Conservation (phyloP, 2,113 vertebrate species). For the Sardina pilchardus region DNA sequence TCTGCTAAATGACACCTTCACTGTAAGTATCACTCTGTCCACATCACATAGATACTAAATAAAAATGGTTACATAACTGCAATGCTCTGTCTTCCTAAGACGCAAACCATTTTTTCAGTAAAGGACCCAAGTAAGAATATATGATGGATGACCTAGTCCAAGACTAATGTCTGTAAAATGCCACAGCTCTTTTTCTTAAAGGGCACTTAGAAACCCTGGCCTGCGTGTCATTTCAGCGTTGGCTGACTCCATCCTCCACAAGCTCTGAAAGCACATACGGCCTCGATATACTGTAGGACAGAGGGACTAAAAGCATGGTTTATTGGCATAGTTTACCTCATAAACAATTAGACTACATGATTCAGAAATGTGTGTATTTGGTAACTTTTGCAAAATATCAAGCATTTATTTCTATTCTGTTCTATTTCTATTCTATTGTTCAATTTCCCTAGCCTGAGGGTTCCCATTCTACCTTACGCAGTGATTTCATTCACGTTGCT, state of each 20-base stretch:
- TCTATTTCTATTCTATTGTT: too few relatives aligned
- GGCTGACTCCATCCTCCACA: neutral
- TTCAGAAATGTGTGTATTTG: too few relatives aligned
- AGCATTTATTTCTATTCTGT: too few relatives aligned
- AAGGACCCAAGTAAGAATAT: neutral
- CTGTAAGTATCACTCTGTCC: neutral
- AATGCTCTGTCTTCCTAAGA: neutral
- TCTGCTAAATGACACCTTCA: neutral
- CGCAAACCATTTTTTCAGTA: neutral
- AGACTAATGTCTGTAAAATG: slow-evolving; percentile 8
- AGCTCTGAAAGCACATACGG: neutral
- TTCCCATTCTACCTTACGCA: too few relatives aligned
- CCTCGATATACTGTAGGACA: neutral
- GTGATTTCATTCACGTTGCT: too few relatives aligned
- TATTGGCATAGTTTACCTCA: neutral
- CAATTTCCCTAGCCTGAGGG: too few relatives aligned
- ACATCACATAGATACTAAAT: neutral
- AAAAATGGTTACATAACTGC: neutral
- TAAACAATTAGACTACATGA: neutral
- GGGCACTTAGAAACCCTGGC: slow-evolving; percentile 22
- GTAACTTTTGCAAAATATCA: too few relatives aligned
- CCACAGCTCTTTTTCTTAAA: slow-evolving; percentile 19
- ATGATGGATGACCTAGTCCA: neutral
- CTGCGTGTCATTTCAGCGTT: neutral
- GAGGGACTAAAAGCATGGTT: neutral